Base-by-base conservation (phyloP, 2,888 invertebrate genomes). In the Cartodere bifasciata region DNA sequence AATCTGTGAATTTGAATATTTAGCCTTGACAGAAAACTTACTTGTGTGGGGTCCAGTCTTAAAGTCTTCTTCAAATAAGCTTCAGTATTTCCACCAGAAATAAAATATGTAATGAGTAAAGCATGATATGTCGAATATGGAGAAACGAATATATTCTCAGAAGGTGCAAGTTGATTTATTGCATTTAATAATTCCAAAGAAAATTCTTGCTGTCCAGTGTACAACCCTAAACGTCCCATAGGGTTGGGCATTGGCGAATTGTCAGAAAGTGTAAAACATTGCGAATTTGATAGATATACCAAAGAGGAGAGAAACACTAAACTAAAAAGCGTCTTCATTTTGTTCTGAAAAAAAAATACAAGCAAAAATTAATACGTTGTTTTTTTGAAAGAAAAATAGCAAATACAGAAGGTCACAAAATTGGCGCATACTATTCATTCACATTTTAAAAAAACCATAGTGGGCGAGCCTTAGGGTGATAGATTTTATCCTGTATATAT, bases 71-170 rank as follows among this genome's bases (percentile, higher is more conserved):
- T 74, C 32, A 84, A 50, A 6, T 70, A 61, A 4, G 55, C 48
- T 52, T 86, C 84, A 0, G 87, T 86, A 29, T 71, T 66, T 9
- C 74, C 75, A 1, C 70, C 71, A 2, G 85, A 63, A 1, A 84
- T 75, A 48, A 86, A 84, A 52, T 84, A 87, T 1, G 83, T 81
- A 38, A 88, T 62, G 28, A 79, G 55, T 16, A 90, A 52, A 0
- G 86, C 77, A 45, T 86, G 80, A 51, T 85, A 81, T 9, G 87
- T 75, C 42, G 86, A 87, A 62, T 83, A 81, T 0, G 88, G 88
- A 4, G 88, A 88, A 58, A 85, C 86, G 65, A 90, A 86, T 22
- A 88, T 62, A 55, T 87, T 88, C 42, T 78, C 77, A 23, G 70
- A 64, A 1, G 75, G 71, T 40, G 73, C 70, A 13, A 56, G 34